Percentiles rank a stretch among this genome's conserved stretches.
phyloP scores from a whole-genome alignment of 2,113 vertebrate species.

The Turdus rufiventris region DNA sequence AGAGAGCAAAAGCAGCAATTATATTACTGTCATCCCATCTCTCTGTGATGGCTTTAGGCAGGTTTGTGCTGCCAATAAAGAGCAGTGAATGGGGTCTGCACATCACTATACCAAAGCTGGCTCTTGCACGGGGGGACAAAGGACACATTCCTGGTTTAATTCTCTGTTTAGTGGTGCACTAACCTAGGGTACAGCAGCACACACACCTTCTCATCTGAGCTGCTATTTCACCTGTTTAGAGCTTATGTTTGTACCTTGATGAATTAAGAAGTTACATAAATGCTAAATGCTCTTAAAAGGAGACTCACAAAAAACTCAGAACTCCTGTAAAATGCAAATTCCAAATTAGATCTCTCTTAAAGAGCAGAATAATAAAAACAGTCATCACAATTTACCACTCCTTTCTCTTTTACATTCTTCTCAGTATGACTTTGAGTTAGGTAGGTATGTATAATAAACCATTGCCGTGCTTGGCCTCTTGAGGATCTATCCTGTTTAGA shows the following conservation, averaged over 20 bases:
- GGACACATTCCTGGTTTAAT: background rate
- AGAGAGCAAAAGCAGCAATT: background rate
- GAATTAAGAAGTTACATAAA: slow-evolving; percentile 20
- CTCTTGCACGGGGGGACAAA: background rate
- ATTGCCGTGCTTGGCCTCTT: slow-evolving; percentile 7
- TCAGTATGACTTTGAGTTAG: background rate
- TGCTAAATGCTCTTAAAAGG: background rate
- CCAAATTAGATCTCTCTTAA: background rate
- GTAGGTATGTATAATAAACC: slow-evolving; percentile 36
- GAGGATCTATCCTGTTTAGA: slow-evolving; percentile 53
- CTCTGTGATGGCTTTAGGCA: background rate
- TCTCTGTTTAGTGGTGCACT: background rate
- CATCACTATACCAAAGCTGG: background rate
- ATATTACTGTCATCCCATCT: background rate
- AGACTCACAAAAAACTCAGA: background rate
- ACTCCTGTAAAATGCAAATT: background rate
- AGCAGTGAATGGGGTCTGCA: background rate
- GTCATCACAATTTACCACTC: slow-evolving; percentile 15
- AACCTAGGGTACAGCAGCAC: background rate
- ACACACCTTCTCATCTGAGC: background rate
- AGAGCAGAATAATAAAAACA: slow-evolving; percentile 27
- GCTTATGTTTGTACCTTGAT: background rate
- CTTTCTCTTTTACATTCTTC: slow-evolving; percentile 36
- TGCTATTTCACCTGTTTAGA: background rate
- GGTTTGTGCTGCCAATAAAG: background rate